Conservation (phyloP, 2,797 vertebrate genomes). For the Eleutherodactylus coqui region DNA sequence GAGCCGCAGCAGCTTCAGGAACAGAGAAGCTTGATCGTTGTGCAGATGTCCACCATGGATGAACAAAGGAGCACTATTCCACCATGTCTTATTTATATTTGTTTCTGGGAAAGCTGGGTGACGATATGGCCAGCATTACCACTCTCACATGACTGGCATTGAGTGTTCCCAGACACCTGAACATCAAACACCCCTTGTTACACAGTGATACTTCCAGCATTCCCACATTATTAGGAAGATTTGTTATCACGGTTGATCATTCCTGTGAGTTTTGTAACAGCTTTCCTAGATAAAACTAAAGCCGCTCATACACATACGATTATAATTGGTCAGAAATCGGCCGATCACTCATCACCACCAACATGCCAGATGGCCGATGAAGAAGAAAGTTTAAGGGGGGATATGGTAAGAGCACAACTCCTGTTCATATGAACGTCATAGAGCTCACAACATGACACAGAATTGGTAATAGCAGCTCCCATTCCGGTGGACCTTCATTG, state of each 20-base stretch:
- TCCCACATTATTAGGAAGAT: neutral
- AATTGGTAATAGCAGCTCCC: no score
- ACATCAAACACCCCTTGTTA: neutral
- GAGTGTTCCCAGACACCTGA: neutral
- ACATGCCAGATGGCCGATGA: no score
- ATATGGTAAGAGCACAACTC: no score
- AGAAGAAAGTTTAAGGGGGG: no score
- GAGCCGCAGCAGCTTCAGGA: neutral
- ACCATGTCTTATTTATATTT: neutral
- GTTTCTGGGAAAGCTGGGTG: neutral
- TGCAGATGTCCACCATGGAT: neutral
- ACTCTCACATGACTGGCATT: neutral
- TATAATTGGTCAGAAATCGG: no score
- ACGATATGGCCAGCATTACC: neutral
- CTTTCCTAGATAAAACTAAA: neutral
- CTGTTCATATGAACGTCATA: no score
- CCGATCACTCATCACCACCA: no score
- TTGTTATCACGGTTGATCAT: neutral
- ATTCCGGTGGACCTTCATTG: no score
- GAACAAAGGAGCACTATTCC: neutral
- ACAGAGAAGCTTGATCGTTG: neutral
- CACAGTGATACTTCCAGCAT: neutral
- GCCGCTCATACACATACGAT: no score
- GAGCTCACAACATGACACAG: no score
- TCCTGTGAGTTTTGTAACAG: neutral